A percentile compares a stretch with the other conserved stretches of the same genome.
Conservation (phyloP, 1,140 invertebrate genomes). For the Temnothorax longispinosus region DNA sequence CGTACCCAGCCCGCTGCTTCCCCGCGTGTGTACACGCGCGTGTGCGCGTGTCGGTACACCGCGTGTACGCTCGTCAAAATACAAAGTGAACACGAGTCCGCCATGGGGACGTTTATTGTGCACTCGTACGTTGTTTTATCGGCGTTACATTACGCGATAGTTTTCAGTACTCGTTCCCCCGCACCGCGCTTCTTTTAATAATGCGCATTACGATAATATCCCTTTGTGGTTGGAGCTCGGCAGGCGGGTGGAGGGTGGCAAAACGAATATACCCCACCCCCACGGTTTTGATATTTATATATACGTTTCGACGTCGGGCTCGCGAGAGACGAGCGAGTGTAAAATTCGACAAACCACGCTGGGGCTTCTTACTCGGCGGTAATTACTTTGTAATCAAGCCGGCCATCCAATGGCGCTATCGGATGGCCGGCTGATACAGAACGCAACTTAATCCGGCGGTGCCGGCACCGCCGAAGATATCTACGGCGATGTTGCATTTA, state of each 20-base stretch:
- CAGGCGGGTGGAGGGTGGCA: background rate
- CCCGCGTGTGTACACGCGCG: conserved; percentile 18
- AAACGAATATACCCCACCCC: background rate
- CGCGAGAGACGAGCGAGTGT: background rate
- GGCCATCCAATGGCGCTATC: background rate
- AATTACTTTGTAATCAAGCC: conserved; percentile 51
- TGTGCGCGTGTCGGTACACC: conserved; percentile 58
- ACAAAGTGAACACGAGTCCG: conserved; percentile 73
- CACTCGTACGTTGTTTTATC: conserved; percentile 59
- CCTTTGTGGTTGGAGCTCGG: conserved; percentile 41
- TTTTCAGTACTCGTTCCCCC: conserved; percentile 57
- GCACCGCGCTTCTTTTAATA: conserved; percentile 50
- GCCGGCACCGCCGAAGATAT: conserved; percentile 27
- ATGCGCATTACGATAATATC: conserved; percentile 60
- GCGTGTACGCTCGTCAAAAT: conserved; percentile 70
- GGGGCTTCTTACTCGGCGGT: conserved; percentile 1
- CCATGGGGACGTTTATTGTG: conserved; percentile 71
- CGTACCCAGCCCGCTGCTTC: too few species aligned
- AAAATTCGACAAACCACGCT: conserved; percentile 13
- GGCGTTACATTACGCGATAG: conserved; percentile 66
- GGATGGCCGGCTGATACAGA: background rate
- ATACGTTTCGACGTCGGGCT: background rate
- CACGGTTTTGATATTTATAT: conserved; percentile 55
- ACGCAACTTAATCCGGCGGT: conserved; percentile 19
- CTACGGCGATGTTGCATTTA: conserved; percentile 47